Evolutionary conservation across 2,797 vertebrate genomes (phyloP).

Genomic region (Molossus alvarezi): DNA sequence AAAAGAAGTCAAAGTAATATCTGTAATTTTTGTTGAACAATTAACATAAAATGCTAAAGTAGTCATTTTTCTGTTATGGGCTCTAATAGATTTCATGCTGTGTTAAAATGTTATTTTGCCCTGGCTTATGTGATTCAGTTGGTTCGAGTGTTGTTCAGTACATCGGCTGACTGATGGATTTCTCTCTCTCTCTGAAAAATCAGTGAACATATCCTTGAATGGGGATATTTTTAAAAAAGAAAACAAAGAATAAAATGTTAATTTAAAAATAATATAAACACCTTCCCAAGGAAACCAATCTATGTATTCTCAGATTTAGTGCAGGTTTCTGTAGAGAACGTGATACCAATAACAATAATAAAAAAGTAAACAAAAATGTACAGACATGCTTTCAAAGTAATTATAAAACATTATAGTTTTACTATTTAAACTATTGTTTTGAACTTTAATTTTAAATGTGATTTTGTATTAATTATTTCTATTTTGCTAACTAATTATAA

Average conservation of each 20-base stretch:
- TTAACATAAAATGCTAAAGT: not conserved
- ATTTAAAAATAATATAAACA: not conserved
- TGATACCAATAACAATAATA: not conserved
- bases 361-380: not conserved
- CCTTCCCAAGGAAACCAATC: not conserved
- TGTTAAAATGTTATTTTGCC: not conserved
- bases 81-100: not conserved
- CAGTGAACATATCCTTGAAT: too few species aligned
- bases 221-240: too few species aligned
- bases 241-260: not conserved
- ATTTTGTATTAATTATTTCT: slow-evolving; percentile 68
- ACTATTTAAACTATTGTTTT: not conserved
- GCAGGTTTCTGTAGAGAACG: not conserved
- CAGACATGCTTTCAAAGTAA: not conserved
- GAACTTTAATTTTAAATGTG: slow-evolving; percentile 62
- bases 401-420: not conserved
- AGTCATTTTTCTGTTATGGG: not conserved
- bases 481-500: slow-evolving; percentile 84
- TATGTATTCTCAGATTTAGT: not conserved
- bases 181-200: too few species aligned
- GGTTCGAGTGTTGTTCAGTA: too few species aligned
- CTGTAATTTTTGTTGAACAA: not conserved
- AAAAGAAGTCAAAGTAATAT: not conserved
- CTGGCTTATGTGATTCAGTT: too few species aligned
- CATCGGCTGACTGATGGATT: too few species aligned